Evolutionary conservation across 2,888 invertebrate species (phyloP), one percentile per base, ranked within the genome.

Genomic region (Polyploca ridens): DNA sequence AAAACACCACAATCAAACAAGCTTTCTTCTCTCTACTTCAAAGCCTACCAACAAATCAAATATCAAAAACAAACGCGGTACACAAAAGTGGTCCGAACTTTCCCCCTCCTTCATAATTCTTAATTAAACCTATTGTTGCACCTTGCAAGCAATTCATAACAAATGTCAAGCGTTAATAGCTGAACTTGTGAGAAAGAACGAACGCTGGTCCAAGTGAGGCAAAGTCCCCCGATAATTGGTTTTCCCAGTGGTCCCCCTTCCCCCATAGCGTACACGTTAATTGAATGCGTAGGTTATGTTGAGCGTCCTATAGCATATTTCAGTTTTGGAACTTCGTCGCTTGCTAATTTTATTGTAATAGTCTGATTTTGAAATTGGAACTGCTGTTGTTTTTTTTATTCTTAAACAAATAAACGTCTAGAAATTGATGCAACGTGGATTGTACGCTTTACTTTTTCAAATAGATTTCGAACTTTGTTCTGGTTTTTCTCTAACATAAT

Each of bases 111-210:
- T 75, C 80, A 78, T 85, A 79, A 85, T 83, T 85, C 87, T 90
- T 89, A 89, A 90, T 90, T 87, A 89, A 87, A 82, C 71, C 75
- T 68, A 85, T 90, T 91, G 90, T 91, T 90, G 90, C 88, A 89
- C 85, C 86, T 88, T 83, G 82, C 87, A 81, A 71, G 79, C 83
- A 79, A 88, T 90, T 89, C 86, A 88, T 90, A 90, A 88, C 87
- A 84, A 87, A 82, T 85, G 88, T 80, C 86, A 84, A 80, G 77
- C 81, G 84, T 80, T 89, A 88, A 88, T 86, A 83, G 83, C 79
- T 74, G 66, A 86, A 87, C 82, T 89, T 86, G 82, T 75, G 74
- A 54, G 80, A 78, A 84, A 82, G 76, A 80, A 79, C 63, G 66
- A 66, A 58, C 78, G 73, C 79, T 74, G 78, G 78, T 75, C 78